Conservation (phyloP, 2,888 invertebrate genomes). For the Marronus borbonicus region DNA sequence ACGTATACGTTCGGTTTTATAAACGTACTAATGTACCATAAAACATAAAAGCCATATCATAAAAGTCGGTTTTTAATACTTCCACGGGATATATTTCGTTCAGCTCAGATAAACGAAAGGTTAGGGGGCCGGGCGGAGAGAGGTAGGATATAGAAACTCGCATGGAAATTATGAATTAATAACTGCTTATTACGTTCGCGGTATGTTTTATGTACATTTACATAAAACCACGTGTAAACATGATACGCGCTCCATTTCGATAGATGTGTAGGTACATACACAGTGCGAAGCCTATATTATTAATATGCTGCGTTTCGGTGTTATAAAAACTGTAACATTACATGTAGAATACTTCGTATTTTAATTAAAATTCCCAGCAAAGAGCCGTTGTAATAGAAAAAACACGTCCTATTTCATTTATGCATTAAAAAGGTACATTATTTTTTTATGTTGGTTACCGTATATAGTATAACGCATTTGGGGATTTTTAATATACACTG, state of each 20-base stretch:
- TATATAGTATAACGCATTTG: too few relatives aligned
- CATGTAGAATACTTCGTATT: neutral
- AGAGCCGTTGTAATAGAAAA: neutral
- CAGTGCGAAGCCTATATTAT: neutral
- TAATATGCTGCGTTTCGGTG: neutral
- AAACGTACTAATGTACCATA: neutral
- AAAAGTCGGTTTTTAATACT: constrained; percentile 5
- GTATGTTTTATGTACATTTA: neutral
- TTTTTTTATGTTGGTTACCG: too few relatives aligned
- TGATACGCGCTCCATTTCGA: too few relatives aligned
- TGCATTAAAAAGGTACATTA: too few relatives aligned
- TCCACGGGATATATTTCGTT: too few relatives aligned
- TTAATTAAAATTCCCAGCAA: neutral
- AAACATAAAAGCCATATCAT: neutral
- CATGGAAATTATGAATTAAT: constrained; percentile 2
- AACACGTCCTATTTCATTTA: too few relatives aligned
- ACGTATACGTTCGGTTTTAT: neutral
- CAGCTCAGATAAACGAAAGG: too few relatives aligned
- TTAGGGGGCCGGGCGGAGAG: too few relatives aligned
- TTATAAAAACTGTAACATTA: neutral
- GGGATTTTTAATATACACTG: too few relatives aligned
- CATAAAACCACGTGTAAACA: too few relatives aligned
- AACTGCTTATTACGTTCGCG: neutral
- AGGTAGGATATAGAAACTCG: neutral
- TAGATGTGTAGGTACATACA: constrained; percentile 1